Evolutionary conservation across 2,888 invertebrate genomes (phyloP).

Genomic region (Dynastes hyllus): DNA sequence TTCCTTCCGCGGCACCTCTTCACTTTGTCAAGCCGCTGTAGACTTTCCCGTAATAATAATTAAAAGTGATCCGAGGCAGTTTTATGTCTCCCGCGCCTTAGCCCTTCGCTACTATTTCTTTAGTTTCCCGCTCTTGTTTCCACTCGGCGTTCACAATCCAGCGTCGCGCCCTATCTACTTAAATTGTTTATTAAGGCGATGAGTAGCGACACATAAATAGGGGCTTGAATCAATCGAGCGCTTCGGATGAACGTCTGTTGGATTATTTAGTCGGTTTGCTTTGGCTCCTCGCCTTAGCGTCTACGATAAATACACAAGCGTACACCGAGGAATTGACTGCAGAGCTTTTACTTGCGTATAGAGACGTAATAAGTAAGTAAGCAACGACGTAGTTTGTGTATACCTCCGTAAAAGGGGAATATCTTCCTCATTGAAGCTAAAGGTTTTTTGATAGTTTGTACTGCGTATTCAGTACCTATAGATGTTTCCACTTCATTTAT

Average conservation of each 20-base stretch:
- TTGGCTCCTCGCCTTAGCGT: conserved; percentile 4
- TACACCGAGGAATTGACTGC: conserved; percentile 12
- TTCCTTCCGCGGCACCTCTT: conserved; percentile 16
- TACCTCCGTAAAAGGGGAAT: neutral
- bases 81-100: conserved; percentile 3
- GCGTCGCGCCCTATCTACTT: conserved; percentile 3
- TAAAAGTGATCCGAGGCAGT: conserved; percentile 35
- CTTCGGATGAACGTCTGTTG: conserved; percentile 39
- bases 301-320: conserved; percentile 13
- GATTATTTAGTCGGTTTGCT: conserved; percentile 37
- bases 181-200: conserved; percentile 44
- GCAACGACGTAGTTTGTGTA: neutral
- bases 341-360: neutral
- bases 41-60: conserved; percentile 43
- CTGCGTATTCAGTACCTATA: neutral
- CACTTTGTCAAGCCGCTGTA: conserved; percentile 9
- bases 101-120: no score
- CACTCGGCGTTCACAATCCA: neutral
- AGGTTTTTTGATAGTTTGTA: neutral
- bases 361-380: neutral
- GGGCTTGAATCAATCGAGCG: conserved; percentile 43
- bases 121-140: no score
- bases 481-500: neutral
- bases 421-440: neutral
- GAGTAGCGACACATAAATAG: conserved; percentile 31